Percentiles rank a stretch among this genome's conserved stretches.
These are phyloP conservation scores for Megalurothrips usitatus DNA, from an alignment of 2,888 invertebrate genomes.

Conservation along the genomic window DNA sequence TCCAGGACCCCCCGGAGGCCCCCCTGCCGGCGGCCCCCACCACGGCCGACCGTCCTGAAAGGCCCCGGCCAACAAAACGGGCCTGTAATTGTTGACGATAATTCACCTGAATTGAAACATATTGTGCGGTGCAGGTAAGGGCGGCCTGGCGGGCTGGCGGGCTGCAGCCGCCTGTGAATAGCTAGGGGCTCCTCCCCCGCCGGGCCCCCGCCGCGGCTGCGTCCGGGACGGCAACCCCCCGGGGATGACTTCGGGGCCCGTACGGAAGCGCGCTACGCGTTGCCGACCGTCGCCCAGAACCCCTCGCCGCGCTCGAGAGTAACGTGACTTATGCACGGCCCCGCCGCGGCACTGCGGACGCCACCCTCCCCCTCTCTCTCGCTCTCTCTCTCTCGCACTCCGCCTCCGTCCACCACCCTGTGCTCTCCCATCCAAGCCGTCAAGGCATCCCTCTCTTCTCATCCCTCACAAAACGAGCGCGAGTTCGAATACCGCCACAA, in stretches of 20 bases:
- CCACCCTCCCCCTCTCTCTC: neutral
- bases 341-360: no score
- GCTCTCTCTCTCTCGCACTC: neutral
- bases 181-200: neutral
- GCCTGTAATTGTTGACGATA: slow-evolving; percentile 19
- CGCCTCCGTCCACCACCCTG: no score
- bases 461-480: no score
- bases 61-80: neutral
- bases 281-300: no score
- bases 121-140: slow-evolving; percentile 12
- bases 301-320: no score
- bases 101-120: slow-evolving; percentile 26
- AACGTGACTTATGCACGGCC: no score
- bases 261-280: no score
- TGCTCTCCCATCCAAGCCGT: no score
- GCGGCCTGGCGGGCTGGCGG: neutral
- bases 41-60: neutral
- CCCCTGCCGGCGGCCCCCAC: neutral
- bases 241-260: neutral
- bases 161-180: neutral
- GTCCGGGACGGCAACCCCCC: neutral
- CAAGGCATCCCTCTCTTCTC: no score
- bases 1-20: neutral
- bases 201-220: no score
- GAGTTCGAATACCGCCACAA: no score